Percentiles rank a stretch among this genome's conserved stretches.
phyloP scores from a whole-genome alignment of 2,113 vertebrate species.

The Pterocles burchelli region DNA sequence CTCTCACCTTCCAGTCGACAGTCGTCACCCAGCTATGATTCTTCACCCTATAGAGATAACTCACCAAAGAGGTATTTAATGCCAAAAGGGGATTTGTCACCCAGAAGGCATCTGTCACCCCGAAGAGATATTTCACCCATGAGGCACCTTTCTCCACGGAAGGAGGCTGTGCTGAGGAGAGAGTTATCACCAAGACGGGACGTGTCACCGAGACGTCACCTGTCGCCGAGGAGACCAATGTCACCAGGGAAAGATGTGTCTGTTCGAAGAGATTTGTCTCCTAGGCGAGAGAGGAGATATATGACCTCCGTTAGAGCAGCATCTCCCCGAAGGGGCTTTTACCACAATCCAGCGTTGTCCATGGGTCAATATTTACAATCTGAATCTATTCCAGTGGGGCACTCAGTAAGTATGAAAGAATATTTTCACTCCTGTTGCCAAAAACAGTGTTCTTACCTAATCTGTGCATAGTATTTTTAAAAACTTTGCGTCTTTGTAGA shows the following conservation, averaged over 20 bases:
- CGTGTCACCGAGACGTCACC: slow-evolving; percentile 84
- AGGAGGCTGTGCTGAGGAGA: slow-evolving; percentile 81
- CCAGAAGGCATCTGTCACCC: slow-evolving; percentile 82
- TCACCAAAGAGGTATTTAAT: slow-evolving; percentile 92
- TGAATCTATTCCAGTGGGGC: slow-evolving; percentile 80
- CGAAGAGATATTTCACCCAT: slow-evolving; percentile 83
- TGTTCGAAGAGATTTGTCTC: slow-evolving; percentile 89
- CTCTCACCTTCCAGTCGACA: slow-evolving; percentile 85
- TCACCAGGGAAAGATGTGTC: slow-evolving; percentile 87
- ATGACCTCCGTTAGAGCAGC: slow-evolving; percentile 81
- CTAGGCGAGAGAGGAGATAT: slow-evolving; percentile 87
- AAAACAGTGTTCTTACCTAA: not conserved
- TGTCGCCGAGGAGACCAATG: slow-evolving; percentile 82
- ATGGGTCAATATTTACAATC: slow-evolving; percentile 85
- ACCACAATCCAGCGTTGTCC: slow-evolving; percentile 82
- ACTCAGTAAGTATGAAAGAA: slow-evolving; percentile 74
- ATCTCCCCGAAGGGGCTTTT: slow-evolving; percentile 90
- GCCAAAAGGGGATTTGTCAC: slow-evolving; percentile 83
- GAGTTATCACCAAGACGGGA: slow-evolving; percentile 86
- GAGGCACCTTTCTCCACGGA: slow-evolving; percentile 83
- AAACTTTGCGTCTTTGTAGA: not conserved
- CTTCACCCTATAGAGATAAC: slow-evolving; percentile 86
- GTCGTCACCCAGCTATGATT: slow-evolving; percentile 89
- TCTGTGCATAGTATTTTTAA: not conserved
- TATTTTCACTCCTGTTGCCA: not conserved